Evolutionary conservation across 2,888 invertebrate genomes (phyloP).

Genomic region (Glyphotaelius pellucidus): DNA sequence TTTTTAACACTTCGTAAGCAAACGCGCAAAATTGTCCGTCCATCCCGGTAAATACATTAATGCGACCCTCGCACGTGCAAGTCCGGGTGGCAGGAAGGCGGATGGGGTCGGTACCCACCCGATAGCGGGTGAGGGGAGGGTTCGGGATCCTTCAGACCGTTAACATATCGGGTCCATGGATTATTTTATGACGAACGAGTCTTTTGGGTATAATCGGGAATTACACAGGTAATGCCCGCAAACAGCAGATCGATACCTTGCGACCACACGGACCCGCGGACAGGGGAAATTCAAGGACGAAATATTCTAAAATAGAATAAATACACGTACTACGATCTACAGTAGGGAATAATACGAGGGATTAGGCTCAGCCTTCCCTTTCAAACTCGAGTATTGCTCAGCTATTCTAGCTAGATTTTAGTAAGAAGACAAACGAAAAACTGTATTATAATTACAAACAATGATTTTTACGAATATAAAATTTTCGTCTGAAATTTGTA

Average conservation of each 20-base stretch:
- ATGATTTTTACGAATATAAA: too few species aligned
- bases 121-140: constrained; percentile 24
- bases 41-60: constrained; percentile 49
- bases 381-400: neutral
- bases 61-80: constrained; percentile 31
- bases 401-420: neutral
- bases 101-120: constrained; percentile 16
- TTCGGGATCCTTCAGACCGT: constrained; percentile 55
- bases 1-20: constrained; percentile 43
- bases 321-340: neutral
- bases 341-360: neutral
- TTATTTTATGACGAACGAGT: constrained; percentile 66
- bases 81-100: too few species aligned
- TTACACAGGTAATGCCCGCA: constrained; percentile 65
- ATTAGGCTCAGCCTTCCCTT: neutral
- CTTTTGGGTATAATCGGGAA: constrained; percentile 66
- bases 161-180: constrained; percentile 64
- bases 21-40: constrained; percentile 24
- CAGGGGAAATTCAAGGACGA: constrained; percentile 40
- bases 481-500: too few species aligned
- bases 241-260: constrained; percentile 61
- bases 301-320: neutral
- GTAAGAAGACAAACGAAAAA: neutral
- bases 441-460: neutral
- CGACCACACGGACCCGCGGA: constrained; percentile 16